A percentile compares a stretch with the other conserved stretches of the same genome.
These are phyloP conservation scores for Ahaetulla prasina DNA, from an alignment of 2,113 vertebrate genomes.

Conservation along the genomic window DNA sequence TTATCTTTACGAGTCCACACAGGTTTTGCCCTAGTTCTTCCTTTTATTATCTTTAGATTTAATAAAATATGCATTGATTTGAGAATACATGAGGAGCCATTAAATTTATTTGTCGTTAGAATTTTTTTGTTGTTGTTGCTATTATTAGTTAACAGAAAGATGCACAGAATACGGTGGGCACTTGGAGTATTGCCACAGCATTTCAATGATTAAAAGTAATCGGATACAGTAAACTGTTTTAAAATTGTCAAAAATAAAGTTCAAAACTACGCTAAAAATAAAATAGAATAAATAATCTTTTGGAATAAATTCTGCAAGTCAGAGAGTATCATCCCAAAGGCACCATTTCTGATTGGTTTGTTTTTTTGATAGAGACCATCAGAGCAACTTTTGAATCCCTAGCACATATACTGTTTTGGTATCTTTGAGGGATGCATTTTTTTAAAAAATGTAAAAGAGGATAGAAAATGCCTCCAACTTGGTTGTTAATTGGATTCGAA, in stretches of 20 bases:
- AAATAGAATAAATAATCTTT: neutral
- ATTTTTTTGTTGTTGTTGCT: neutral
- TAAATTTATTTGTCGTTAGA: neutral
- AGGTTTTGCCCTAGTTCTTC: neutral
- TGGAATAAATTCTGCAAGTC: neutral
- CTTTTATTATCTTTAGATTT: neutral
- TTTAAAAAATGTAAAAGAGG: neutral
- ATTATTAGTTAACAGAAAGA: neutral
- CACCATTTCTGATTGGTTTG: neutral
- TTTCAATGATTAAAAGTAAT: neutral
- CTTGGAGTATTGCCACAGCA: neutral
- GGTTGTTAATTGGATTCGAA: neutral
- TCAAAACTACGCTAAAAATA: neutral
- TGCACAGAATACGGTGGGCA: neutral
- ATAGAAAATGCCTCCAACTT: neutral
- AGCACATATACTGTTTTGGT: neutral
- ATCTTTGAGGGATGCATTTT: neutral
- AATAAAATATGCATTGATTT: neutral
- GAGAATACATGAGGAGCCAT: neutral
- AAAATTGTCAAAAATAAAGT: neutral
- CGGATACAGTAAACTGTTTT: neutral
- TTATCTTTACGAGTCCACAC: neutral
- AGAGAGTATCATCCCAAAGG: neutral
- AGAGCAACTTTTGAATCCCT: neutral
- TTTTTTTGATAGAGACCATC: neutral